phyloP scores from a whole-genome alignment of 2,888 invertebrate genomes.

The Eupelmus urozonus region DNA sequence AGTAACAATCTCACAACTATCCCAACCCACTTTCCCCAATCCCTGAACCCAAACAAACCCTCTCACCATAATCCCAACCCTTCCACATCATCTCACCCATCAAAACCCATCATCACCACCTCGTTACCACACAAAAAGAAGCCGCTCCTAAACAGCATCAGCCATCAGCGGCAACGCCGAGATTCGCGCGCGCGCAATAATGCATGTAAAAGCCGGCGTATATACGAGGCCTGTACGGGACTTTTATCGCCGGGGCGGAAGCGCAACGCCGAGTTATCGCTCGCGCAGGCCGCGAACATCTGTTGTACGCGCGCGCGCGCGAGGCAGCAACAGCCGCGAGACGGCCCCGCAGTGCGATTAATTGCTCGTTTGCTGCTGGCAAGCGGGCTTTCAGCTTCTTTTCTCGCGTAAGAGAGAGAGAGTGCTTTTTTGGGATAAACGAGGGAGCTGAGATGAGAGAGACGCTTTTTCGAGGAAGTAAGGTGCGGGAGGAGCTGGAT shows the following conservation, averaged over 20 bases:
- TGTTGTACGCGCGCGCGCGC: not conserved
- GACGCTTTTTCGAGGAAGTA: too few relatives aligned
- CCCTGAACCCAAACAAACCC: not conserved
- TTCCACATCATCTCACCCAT: not conserved
- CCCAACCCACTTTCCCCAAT: not conserved
- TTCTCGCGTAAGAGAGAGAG: too few relatives aligned
- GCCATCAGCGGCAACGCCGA: not conserved
- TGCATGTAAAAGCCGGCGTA: not conserved
- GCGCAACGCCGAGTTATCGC: not conserved
- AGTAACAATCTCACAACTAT: too few relatives aligned
- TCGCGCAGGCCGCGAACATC: constrained; percentile 6
- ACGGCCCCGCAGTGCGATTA: constrained; percentile 9
- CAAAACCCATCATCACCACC: constrained; percentile 22
- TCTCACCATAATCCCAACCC: not conserved
- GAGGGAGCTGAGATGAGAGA: too few relatives aligned
- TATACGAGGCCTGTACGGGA: constrained; percentile 16
- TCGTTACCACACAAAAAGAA: constrained; percentile 28
- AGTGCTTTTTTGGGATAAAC: too few relatives aligned
- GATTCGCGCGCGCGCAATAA: too few relatives aligned
- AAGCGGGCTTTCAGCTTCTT: too few relatives aligned
- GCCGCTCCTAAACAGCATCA: not conserved
- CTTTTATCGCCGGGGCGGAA: constrained; percentile 37
- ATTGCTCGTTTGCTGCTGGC: too few relatives aligned
- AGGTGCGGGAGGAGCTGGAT: too few relatives aligned
- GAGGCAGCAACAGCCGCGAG: too few relatives aligned